Evolutionary conservation across 2,888 invertebrate species (phyloP).

Genomic region (Taphrorychus bicolor): DNA sequence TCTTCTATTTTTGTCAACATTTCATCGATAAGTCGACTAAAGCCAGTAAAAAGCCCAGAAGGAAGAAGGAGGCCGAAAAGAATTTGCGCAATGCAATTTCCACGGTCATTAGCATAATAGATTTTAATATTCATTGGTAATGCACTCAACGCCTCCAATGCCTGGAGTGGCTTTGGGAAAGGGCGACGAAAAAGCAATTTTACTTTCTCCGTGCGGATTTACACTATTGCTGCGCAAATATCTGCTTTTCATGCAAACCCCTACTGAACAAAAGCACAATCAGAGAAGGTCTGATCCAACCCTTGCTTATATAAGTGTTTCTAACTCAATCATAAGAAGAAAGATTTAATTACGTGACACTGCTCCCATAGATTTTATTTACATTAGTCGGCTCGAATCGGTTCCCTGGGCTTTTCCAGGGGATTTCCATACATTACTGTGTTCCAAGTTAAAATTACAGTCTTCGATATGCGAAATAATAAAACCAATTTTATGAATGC

Average conservation of each 20-base stretch:
- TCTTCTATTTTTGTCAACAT: not conserved
- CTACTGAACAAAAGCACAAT: not conserved
- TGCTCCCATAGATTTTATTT: constrained; percentile 18
- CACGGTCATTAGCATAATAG: constrained; percentile 37
- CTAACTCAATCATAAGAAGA: not conserved
- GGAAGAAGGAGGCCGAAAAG: constrained; percentile 13
- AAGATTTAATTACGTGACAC: not conserved
- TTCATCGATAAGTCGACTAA: not conserved
- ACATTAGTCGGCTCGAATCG: constrained; percentile 26
- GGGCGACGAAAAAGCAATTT: not conserved
- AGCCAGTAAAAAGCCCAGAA: not conserved
- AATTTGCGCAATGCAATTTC: constrained; percentile 37
- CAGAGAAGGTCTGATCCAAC: not conserved
- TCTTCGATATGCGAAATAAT: not conserved
- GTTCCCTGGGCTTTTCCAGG: constrained; percentile 24
- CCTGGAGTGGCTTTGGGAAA: constrained; percentile 13
- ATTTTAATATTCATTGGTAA: constrained; percentile 40
- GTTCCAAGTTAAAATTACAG: constrained; percentile 1
- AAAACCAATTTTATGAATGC: no score
- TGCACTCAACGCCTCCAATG: constrained; percentile 25
- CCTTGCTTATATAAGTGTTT: not conserved
- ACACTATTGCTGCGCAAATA: not conserved
- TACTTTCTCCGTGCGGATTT: not conserved
- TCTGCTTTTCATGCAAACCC: not conserved
- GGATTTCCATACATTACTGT: constrained; percentile 33